These are phyloP conservation scores for Caenorhabditis imperialis DNA, from an alignment of 2,888 invertebrate species.

Conservation along the genomic window DNA sequence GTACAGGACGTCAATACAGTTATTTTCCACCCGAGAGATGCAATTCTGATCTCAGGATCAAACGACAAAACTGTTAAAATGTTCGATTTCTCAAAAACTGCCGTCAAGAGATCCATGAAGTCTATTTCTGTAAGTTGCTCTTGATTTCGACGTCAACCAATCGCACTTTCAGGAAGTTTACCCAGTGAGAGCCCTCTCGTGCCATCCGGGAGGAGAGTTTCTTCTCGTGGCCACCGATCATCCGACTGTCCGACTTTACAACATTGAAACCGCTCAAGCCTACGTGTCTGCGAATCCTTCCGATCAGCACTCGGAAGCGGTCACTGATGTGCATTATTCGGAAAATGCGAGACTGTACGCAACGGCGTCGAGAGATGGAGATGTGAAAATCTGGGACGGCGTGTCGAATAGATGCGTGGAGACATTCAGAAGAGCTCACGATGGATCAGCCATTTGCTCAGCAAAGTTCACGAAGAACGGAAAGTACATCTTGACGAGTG, in stretches of 20 bases:
- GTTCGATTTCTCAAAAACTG: slow-evolving; percentile 97
- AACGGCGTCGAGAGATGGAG: slow-evolving; percentile 91
- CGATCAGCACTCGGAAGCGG: slow-evolving; percentile 81
- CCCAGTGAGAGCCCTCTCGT: slow-evolving; percentile 89
- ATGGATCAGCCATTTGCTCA: slow-evolving; percentile 93
- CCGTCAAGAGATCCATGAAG: slow-evolving; percentile 96
- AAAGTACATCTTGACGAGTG: slow-evolving; percentile 95
- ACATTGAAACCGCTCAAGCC: slow-evolving; percentile 94
- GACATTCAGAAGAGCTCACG: slow-evolving; percentile 93
- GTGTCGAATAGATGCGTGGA: slow-evolving; percentile 93
- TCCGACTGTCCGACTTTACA: slow-evolving; percentile 88
- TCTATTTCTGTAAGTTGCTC: slow-evolving; percentile 83
- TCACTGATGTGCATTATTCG: slow-evolving; percentile 82
- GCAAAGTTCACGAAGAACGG: slow-evolving; percentile 94
- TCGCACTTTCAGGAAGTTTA: slow-evolving; percentile 86
- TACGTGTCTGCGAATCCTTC: slow-evolving; percentile 90
- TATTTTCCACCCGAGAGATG: slow-evolving; percentile 95
- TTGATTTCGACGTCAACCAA: background rate
- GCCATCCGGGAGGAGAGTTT: slow-evolving; percentile 96
- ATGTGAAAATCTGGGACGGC: slow-evolving; percentile 96
- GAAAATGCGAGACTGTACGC: slow-evolving; percentile 86
- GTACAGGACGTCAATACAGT: slow-evolving; percentile 90
- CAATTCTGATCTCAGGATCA: slow-evolving; percentile 94
- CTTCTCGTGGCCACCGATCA: slow-evolving; percentile 94
- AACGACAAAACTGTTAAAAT: slow-evolving; percentile 93